Evolutionary conservation across 2,113 vertebrate species (phyloP), one percentile per base, ranked within the genome.

Genomic region (Heloderma charlesbogerti): DNA sequence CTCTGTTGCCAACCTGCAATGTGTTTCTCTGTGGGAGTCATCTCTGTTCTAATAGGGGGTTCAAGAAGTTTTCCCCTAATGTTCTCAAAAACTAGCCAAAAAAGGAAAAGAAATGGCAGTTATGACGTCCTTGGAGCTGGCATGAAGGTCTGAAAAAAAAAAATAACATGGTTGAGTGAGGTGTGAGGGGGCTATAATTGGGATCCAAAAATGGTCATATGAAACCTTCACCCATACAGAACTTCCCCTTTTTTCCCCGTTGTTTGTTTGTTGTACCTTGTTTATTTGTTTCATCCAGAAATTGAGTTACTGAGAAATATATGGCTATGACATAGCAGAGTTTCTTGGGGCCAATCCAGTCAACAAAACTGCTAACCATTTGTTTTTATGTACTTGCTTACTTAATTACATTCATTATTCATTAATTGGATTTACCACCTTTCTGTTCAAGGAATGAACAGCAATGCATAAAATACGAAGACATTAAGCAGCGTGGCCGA

Each of bases 201-300:
- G 51, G 43, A 63, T 37, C 29, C 31, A 48, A 78, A 25, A 78
- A 34, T 3, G 20, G 67, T 40, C 34, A 34, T 8, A 8, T 48
- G 71, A 90, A 66, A 66, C 20, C 18, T 37, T 78, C 60, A 66
- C 34, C 25, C 54, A 16, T 22, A 16, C 2, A 45, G 29, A 54
- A 79, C 74, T 90, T 90, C 89, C 60, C 63, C 84, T 90, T 80
- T 78, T 45, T 25, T 5, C 82, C 51, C 89, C 3, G 60, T 63
- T 63, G 60, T 63, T 54, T 54, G 51, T 54, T 63, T 63, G 60
- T 63, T 10, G 3, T 22, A 37, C 12, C 10, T 74, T 74, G 12
- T 90, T 86, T 78, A 31, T 54, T 16, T 54, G 22, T 86, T 79
- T 86, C 20, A 43, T 71, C 25, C 60, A 54, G 43, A 86, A 22